Base-by-base conservation (phyloP, 64 coral and sea anemone species). In the Dendrophyllia cribrosa region DNA sequence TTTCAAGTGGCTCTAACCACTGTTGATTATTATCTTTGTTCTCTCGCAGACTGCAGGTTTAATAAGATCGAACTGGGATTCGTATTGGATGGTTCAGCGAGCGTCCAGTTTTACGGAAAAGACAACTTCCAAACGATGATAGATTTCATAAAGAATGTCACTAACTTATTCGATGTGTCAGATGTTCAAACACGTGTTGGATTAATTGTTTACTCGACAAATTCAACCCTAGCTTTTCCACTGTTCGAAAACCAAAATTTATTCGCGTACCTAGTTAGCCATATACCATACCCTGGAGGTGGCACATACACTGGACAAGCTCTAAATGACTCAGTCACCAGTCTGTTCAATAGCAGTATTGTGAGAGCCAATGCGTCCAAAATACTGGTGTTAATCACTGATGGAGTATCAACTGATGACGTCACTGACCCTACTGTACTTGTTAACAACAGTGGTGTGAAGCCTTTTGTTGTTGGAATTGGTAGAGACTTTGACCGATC, bases 51-150 rank as follows among this genome's bases (percentile, higher is more conserved):
- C 14, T 96, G 95, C 90, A 96, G 88, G 60, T 70, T 91, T 58
- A 89, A n/a, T 55, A 19, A 58, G 9, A 64, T 98, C 70, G 96
- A 98, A 17, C 89, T 98, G 50, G 92, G 72, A 19, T 82, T 98
- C 52, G 4, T 98, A 9, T 7, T 98, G 0, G 96, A 98, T 52
- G 96, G 92, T 1, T 98, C 96, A 24, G 93, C 88, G 2, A 98
- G 96, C 49, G 85, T 98, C 14, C 72, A 94, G 10, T 87, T 66
- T 7, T 20, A 90, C 34, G 89, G 65, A 78, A 4, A 59, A 7
- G 84, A 86, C 64, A 87, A 91, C 46, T 94, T 98, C 66, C 70
- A 88, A 51, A 79, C 75, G 7, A 78, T 78, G 13, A 87, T 89
- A 85, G 51, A 86, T 26, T 94, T 94, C 62, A 77, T 94, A 15